Evolutionary conservation across 2,888 invertebrate genomes (phyloP).

Genomic region (Athalia cordata): DNA sequence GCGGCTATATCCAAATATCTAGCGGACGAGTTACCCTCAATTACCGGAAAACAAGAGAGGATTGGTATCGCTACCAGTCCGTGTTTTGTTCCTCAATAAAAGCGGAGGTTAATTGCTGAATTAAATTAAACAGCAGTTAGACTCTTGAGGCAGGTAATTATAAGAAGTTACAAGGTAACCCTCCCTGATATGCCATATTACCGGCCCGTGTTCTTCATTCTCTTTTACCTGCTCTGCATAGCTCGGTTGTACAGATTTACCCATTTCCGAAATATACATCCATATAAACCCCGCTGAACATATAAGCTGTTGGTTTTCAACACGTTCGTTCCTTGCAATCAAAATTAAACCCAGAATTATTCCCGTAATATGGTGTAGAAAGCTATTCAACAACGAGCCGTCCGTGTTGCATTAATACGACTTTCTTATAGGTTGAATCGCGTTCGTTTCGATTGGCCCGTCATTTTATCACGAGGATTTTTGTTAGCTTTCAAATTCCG

Average conservation of each 20-base stretch:
- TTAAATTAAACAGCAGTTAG: conserved; percentile 71
- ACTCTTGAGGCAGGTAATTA: conserved; percentile 68
- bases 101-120: conserved; percentile 68
- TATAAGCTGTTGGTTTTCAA: conserved; percentile 21
- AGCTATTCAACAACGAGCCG: conserved; percentile 22
- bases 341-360: conserved; percentile 65
- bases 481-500: too few relatives aligned
- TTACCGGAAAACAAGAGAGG: conserved; percentile 24
- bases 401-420: too few relatives aligned
- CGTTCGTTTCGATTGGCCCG: background rate
- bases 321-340: conserved; percentile 70
- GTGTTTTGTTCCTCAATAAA: conserved; percentile 59
- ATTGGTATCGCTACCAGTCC: conserved; percentile 10
- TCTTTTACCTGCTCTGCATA: conserved; percentile 6
- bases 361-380: background rate
- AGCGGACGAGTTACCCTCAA: background rate
- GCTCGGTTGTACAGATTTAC: background rate
- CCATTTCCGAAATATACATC: background rate
- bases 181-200: background rate
- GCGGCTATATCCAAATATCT: background rate
- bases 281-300: background rate
- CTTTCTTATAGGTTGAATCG: background rate
- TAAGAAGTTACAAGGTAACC: conserved; percentile 68
- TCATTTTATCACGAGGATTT: too few relatives aligned
- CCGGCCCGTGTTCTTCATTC: background rate